These are phyloP conservation scores for Diogma glabrata DNA, from an alignment of 2,888 invertebrate species.

Conservation along the genomic window DNA sequence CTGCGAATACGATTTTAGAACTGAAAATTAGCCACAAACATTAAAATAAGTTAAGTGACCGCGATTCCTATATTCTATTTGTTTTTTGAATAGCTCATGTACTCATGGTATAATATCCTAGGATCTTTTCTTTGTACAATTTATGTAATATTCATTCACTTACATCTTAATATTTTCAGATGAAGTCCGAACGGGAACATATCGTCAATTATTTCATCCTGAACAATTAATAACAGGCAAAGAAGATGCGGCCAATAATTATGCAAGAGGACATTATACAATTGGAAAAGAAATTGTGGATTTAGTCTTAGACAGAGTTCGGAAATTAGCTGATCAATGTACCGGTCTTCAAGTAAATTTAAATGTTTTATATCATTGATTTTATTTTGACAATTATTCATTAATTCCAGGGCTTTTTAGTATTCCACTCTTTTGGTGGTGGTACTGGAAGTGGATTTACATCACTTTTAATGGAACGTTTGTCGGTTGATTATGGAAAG, in stretches of 20 bases:
- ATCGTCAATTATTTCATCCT: constrained; percentile 77
- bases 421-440: constrained; percentile 86
- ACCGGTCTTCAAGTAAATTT: constrained; percentile 70
- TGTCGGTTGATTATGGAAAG: constrained; percentile 87
- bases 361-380: too few relatives aligned
- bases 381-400: too few relatives aligned
- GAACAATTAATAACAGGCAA: constrained; percentile 88
- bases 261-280: constrained; percentile 89
- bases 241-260: constrained; percentile 90
- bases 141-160: too few relatives aligned
- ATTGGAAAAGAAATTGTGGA: constrained; percentile 85
- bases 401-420: constrained; percentile 86
- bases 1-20: too few relatives aligned
- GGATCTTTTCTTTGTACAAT: too few relatives aligned
- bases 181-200: constrained; percentile 72
- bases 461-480: constrained; percentile 81
- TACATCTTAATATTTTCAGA: too few relatives aligned
- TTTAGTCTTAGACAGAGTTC: constrained; percentile 65
- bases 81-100: too few relatives aligned
- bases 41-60: too few relatives aligned
- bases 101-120: too few relatives aligned
- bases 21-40: too few relatives aligned
- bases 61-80: too few relatives aligned
- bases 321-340: constrained; percentile 77
- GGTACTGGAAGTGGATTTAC: constrained; percentile 91